Evolutionary conservation across 2,888 invertebrate species (phyloP), one percentile per base, ranked within the genome.

Genomic region (Seira ritae): DNA sequence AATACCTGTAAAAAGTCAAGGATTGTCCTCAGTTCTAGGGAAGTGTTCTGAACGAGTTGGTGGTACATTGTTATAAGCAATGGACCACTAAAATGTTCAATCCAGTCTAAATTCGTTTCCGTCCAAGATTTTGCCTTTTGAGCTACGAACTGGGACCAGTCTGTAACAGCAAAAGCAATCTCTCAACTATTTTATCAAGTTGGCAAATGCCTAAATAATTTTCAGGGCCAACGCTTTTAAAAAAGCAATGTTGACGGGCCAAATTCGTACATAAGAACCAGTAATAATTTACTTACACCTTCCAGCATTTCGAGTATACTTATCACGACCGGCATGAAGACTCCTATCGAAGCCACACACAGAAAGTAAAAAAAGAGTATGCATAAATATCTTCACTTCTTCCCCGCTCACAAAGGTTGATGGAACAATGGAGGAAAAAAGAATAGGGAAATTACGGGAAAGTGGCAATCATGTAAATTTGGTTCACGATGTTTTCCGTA

Each of bases 61-160:
- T 95, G 95, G 90, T 95, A 95, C 90, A 93, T 93, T 72, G 95
- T 92, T 23, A 95, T 92, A 90, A 94, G 94, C 55, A 94, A 91
- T 2, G 94, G 93, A 12, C 95, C 95, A 1, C 92, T 92, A 90
- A 94, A 95, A 89, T 93, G 93, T 75, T 92, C 92, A 85, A 95
- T 91, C 95, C 95, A 96, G 89, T 93, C 92, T 46, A 93, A 90
- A 90, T 95, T 94, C 88, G 94, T 93, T 37, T 93, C 91, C 90
- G 94, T 93, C 95, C 95, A 96, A 24, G 92, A 92, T 22, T 91
- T 90, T 60, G 95, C 91, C 90, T 95, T 94, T 24, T 92, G 93
- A 46, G 92, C 91, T 24, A 95, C 95, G 90, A 95, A 95, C 79
- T 93, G 92, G 68, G 93, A 92, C 95, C 95, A 95, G 90, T 94